Conservation (phyloP, 2,797 vertebrate genomes). For the Leptatherina wallacei region DNA sequence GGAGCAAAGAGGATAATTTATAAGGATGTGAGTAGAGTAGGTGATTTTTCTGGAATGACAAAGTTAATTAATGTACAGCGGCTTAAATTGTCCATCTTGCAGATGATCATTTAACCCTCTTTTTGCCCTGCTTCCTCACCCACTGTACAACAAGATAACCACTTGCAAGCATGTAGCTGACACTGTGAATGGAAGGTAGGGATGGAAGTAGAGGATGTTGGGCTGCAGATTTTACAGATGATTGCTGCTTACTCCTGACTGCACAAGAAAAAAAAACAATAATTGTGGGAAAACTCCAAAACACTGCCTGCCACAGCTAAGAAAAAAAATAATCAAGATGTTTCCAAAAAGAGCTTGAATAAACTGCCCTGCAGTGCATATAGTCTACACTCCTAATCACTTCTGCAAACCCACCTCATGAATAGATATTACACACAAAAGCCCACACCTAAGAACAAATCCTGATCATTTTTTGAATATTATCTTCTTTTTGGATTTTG, state of each 20-base stretch:
- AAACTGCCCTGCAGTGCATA: slow-evolving; percentile 47
- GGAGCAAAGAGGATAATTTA: slow-evolving; percentile 67
- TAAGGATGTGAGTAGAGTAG: slow-evolving; percentile 58
- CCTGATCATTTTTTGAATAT: slow-evolving; percentile 67
- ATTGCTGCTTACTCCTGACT: slow-evolving; percentile 57
- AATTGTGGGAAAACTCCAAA: slow-evolving; percentile 45
- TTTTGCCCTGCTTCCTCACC: slow-evolving; percentile 45
- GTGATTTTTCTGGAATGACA: slow-evolving; percentile 72
- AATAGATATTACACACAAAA: slow-evolving; percentile 80
- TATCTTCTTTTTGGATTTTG: slow-evolving; percentile 66
- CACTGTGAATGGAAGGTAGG: slow-evolving; percentile 13
- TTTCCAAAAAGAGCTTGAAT: slow-evolving; percentile 52
- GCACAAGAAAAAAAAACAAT: slow-evolving; percentile 36
- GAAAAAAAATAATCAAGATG: slow-evolving; percentile 54
- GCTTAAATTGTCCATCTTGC: slow-evolving; percentile 61
- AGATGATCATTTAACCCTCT: slow-evolving; percentile 71
- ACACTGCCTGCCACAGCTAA: slow-evolving; percentile 25
- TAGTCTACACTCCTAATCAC: slow-evolving; percentile 62
- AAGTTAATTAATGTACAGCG: slow-evolving; percentile 74
- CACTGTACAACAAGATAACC: slow-evolving; percentile 28
- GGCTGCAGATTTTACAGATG: slow-evolving; percentile 28
- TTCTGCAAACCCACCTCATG: slow-evolving; percentile 75
- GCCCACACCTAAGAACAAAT: slow-evolving; percentile 57
- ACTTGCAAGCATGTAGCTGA: slow-evolving; percentile 7
- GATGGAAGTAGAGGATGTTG: slow-evolving; percentile 13